Evolutionary conservation across 2,113 vertebrate species (phyloP), one percentile per base, ranked within the genome.

Genomic region (Microcebus griseorufus): DNA sequence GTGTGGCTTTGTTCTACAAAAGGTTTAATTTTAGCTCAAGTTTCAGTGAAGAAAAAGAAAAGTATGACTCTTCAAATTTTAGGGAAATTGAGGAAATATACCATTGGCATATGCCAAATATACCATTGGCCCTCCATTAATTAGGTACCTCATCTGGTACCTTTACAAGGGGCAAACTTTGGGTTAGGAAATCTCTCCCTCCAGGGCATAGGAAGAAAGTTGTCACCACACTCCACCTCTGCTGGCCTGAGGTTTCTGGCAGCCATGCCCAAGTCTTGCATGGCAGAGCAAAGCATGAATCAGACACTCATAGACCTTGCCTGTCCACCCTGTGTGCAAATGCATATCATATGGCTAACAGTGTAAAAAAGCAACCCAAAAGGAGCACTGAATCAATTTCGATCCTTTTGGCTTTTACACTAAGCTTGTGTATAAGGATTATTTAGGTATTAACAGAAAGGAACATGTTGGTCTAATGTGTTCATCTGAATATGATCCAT

Each of bases 21-120:
- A 82, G 2, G 27, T 92, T 93, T 94, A 97, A 55, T 53, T 84
- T 97, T 96, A 97, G 67, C 80, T 97, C 92, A 78, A n/a, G 20
- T 69, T 75, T 82, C 79, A 78, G 72, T 76, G n/a, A 82, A 67
- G 91, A 95, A 97, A 95, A 18, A 88, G 89, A 97, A 97, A 76
- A 93, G 67, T 76, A 80, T 89, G 97, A 96, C 60, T 78, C 3
- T 89, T 89, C 34, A 75, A 53, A 83, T 32, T 75, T 97, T 80
- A 45, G 45, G 45, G 45, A 45, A 45, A 45, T 45, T 45, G 45
- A 45, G 45, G 45, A 90, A 65, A 94, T 51, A 69, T 29, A 82
- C 45, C 78, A 10, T 37, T 79, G 70, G 18, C 32, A 45, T 45
- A 45, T 45, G 45, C 45, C 45, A 90, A 65, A 94, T 51, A 69